Evolutionary conservation across 2,797 vertebrate genomes (phyloP).

Genomic region (Micromesistius poutassou): DNA sequence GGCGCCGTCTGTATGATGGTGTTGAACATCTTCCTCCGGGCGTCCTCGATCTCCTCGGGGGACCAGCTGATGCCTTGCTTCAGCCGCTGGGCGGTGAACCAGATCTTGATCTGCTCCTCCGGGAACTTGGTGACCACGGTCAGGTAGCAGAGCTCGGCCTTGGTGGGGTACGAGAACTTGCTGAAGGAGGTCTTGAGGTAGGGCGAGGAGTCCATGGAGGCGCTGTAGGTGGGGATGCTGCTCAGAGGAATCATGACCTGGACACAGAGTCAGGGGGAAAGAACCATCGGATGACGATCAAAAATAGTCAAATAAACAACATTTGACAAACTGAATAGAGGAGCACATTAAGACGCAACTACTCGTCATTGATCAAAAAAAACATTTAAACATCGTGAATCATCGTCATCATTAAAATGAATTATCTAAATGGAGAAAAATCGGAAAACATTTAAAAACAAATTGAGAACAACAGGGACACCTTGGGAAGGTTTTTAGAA

Average conservation of each 20-base stretch:
- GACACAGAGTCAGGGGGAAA: slow-evolving; percentile 58
- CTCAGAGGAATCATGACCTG: slow-evolving; percentile 98
- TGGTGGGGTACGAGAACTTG: slow-evolving; percentile 97
- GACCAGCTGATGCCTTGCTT: slow-evolving; percentile 99
- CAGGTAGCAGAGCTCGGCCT: slow-evolving; percentile 96
- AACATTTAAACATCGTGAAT: background rate
- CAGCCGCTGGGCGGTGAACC: slow-evolving; percentile 96
- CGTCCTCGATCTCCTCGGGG: slow-evolving; percentile 95
- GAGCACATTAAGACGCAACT: too few species aligned
- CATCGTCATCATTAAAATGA: background rate
- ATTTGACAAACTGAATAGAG: background rate
- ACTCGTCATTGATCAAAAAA: background rate
- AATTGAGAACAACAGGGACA: slow-evolving; percentile 19
- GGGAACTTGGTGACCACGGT: slow-evolving; percentile 98
- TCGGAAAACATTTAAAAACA: too few species aligned
- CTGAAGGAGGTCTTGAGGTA: slow-evolving; percentile 96
- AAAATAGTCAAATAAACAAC: background rate
- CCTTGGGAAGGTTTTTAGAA: slow-evolving; percentile 91
- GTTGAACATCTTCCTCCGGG: slow-evolving; percentile 97
- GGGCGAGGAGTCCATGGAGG: slow-evolving; percentile 94
- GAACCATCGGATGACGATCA: slow-evolving; percentile 5
- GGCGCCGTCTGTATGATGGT: slow-evolving; percentile 94
- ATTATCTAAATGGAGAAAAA: background rate
- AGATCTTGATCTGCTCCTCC: slow-evolving; percentile 98
- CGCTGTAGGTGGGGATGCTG: slow-evolving; percentile 96